Base-by-base conservation (phyloP, 2,888 invertebrate genomes). In the Falcaria lacertinaria region DNA sequence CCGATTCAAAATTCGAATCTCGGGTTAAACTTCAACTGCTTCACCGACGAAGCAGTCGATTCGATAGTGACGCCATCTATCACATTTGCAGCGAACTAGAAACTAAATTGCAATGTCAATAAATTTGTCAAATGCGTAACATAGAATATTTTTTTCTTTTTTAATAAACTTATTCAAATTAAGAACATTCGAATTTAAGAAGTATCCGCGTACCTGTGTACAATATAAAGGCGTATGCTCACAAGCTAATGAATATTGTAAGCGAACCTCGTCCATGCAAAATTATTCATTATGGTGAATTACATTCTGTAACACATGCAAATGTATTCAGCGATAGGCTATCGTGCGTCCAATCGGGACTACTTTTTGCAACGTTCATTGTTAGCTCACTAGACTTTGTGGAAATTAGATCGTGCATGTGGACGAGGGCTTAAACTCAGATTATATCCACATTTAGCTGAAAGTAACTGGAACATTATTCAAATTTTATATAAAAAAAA, bases 271-370 rank as follows among this genome's bases (percentile, higher is more conserved):
- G 34, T 39, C 28, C 53, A 53, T 56, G 55, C 49, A 47, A 60
- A 66, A 70, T 70, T 71, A 72, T 70, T 66, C 64, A 69, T 67
- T 71, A 57, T 62, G 58, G 47, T 60, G 58, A 60, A 65, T 70
- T 69, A 63, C 59, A 57, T 42, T 43, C 54, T 45, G 54, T 68
- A 72, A 71, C 55, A 22, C 50, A 73, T 72, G 74, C 52, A 67
- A 74, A 74, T 74, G 48, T 69, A 74, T 72, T 57, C 70, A 52
- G 49, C 57, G 73, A 74, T 74, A 69, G 51, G 35, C 48, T 63
- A 70, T 65, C 69, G 55, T 35, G 35, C 42, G 11, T 11, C 32
- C 22, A 33, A 40, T 39, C 42, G 50, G 47, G 43, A 43, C 43
- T 40, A 42, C 51, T 64, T 64, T 64, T 64, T 64, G 60, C 55